Evolutionary conservation across 2,888 invertebrate genomes (phyloP).

Genomic region (Chymomyza amoena): DNA sequence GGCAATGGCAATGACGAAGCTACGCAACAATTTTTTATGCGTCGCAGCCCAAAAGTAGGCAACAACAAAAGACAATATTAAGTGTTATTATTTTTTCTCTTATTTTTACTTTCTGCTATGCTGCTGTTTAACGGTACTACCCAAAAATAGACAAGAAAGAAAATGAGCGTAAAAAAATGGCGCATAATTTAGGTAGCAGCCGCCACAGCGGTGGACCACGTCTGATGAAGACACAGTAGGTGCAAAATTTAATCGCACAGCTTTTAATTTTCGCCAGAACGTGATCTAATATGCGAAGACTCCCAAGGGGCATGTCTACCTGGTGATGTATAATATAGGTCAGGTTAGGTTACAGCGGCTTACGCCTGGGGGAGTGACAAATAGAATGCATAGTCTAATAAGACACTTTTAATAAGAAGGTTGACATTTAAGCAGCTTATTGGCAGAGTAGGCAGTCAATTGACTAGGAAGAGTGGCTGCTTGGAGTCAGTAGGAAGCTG

Average conservation of each 20-base stretch:
- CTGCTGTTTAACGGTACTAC: conserved; percentile 23
- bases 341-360: no score
- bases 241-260: background rate
- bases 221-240: conserved; percentile 15
- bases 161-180: conserved; percentile 23
- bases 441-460: no score
- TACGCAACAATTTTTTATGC: conserved; percentile 30
- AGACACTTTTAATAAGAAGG: no score
- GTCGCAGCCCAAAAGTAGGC: conserved; percentile 55
- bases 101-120: conserved; percentile 15
- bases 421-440: no score
- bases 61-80: conserved; percentile 23
- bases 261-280: no score
- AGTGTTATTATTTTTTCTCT: conserved; percentile 15
- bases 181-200: conserved; percentile 44
- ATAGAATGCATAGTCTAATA: no score
- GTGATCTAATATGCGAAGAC: no score
- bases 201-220: conserved; percentile 30
- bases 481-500: no score
- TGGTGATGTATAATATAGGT: no score
- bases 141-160: conserved; percentile 50
- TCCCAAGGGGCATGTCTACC: no score
- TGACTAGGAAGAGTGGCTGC: no score
- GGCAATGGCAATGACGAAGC: conserved; percentile 19
- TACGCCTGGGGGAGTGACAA: no score